Percentiles rank a stretch among this genome's conserved stretches.
Evolutionary conservation across 2,797 vertebrate species (phyloP).

Genomic region (Amblyraja radiata): DNA sequence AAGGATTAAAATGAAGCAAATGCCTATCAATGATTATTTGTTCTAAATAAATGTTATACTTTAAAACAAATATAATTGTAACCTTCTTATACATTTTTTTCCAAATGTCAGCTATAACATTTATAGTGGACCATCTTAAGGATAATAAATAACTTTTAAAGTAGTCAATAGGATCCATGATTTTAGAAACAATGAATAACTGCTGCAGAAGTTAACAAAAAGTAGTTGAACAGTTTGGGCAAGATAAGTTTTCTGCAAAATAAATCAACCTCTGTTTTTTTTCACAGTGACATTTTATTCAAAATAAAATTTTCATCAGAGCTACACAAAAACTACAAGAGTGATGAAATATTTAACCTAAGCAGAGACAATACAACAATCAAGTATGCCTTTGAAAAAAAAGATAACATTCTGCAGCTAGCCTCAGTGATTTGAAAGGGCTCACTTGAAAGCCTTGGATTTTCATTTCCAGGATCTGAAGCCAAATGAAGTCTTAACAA

Average conservation of each 20-base stretch:
- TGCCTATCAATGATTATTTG: slow-evolving; percentile 45
- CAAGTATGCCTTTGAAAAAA: neutral
- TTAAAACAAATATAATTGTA: slow-evolving; percentile 56
- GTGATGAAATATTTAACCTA: neutral
- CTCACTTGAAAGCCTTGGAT: neutral
- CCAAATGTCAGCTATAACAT: neutral
- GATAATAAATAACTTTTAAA: neutral
- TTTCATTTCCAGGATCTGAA: neutral
- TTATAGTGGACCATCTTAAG: neutral
- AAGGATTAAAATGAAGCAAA: neutral
- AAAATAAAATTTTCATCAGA: neutral
- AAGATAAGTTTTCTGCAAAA: neutral
- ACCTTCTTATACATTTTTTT: neutral
- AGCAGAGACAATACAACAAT: neutral
- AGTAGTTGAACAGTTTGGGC: neutral
- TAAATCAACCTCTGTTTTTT: neutral
- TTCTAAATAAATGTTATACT: slow-evolving; percentile 59
- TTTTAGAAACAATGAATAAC: neutral
- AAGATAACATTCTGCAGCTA: too few relatives aligned
- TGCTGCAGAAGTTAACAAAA: neutral
- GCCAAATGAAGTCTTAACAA: neutral
- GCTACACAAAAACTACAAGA: neutral
- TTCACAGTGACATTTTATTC: neutral
- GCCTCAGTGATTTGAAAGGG: neutral
- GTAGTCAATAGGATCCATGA: neutral